Percentiles rank a stretch among this genome's conserved stretches.
Conservation (phyloP, 2,797 vertebrate genomes). For the Clarias pachynema region DNA sequence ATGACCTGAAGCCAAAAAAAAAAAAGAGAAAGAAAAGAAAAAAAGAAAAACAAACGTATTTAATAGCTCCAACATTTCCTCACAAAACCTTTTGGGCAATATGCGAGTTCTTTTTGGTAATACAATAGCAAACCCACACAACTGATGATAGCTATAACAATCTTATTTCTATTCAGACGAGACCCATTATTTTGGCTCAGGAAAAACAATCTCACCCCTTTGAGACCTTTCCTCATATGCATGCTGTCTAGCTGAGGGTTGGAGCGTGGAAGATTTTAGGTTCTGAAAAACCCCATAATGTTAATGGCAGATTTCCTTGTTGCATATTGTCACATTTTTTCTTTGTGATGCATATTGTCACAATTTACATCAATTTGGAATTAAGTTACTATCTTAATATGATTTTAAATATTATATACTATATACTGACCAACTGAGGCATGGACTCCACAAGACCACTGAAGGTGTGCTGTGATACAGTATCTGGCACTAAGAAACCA, state of each 20-base stretch:
- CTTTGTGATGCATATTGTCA: no score
- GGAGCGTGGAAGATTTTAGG: neutral
- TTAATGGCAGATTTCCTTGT: neutral
- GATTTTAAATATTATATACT: neutral
- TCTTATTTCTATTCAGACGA: slow-evolving; percentile 41
- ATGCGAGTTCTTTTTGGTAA: neutral
- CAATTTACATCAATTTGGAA: no score
- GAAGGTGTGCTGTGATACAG: no score
- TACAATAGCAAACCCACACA: neutral
- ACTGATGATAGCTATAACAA: neutral
- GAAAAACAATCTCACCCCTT: slow-evolving; percentile 33
- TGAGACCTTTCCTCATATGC: slow-evolving; percentile 40
- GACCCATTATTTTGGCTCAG: slow-evolving; percentile 47
- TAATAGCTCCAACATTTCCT: neutral
- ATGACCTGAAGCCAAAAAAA: neutral
- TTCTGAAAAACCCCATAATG: neutral
- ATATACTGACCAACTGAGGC: no score
- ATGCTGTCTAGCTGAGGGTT: slow-evolving; percentile 5
- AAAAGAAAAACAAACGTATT: neutral
- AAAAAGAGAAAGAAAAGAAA: neutral
- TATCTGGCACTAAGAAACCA: no score
- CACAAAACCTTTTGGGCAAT: neutral
- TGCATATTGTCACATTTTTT: neutral
- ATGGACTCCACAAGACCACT: no score
- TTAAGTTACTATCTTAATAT: neutral